Evolutionary conservation across 2,113 vertebrate species (phyloP).

Genomic region (Nothobranchius furzeri): DNA sequence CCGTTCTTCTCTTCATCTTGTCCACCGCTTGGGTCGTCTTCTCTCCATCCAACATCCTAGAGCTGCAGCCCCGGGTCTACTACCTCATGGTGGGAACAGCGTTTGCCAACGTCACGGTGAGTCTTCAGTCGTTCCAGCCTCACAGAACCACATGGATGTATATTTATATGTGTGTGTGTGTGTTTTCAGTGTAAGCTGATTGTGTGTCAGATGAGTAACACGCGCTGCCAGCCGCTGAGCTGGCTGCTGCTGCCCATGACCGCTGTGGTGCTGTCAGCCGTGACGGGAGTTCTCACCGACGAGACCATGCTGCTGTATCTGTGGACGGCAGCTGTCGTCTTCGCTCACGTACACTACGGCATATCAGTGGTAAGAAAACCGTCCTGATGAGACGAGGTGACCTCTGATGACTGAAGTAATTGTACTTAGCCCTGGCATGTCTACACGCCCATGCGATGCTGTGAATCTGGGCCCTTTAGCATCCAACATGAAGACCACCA

Average conservation of each 20-base stretch:
- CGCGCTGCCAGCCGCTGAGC: conserved; percentile 89
- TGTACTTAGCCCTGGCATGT: too few species aligned
- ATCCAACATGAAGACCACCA: too few species aligned
- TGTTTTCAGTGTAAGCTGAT: conserved; percentile 91
- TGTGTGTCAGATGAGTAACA: conserved; percentile 98
- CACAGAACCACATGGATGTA: neutral
- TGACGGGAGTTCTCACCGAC: conserved; percentile 59
- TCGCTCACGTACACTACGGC: conserved; percentile 93
- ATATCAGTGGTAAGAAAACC: conserved; percentile 89
- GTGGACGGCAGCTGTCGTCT: conserved; percentile 81
- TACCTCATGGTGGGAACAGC: conserved; percentile 98
- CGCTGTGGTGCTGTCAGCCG: conserved; percentile 74
- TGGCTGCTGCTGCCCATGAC: conserved; percentile 90
- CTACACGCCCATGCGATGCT: too few species aligned
- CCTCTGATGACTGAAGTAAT: too few species aligned
- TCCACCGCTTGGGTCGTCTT: conserved; percentile 86
- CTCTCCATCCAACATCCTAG: conserved; percentile 87
- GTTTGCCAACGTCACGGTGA: conserved; percentile 95
- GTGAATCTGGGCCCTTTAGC: too few species aligned
- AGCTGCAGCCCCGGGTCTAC: conserved; percentile 89
- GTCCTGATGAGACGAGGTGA: too few species aligned
- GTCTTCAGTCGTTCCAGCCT: conserved; percentile 25
- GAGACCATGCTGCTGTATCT: conserved; percentile 83
- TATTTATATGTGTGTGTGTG: neutral
- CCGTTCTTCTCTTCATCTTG: conserved; percentile 88